phyloP scores from a whole-genome alignment of 2,113 vertebrate species.

The Coregonus clupeaformis region DNA sequence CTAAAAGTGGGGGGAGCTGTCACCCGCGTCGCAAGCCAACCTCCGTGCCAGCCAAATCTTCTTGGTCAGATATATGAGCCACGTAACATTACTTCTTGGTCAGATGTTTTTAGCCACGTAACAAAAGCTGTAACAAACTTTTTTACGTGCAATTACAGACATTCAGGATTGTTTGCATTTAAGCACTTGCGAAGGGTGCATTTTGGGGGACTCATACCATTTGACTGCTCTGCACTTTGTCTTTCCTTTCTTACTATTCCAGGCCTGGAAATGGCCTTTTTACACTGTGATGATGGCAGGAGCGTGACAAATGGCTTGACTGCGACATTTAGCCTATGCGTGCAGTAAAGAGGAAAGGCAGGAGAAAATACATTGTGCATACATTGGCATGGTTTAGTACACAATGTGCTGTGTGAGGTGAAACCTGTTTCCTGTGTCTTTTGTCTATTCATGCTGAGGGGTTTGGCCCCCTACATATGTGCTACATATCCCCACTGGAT shows the following conservation, averaged over 20 bases:
- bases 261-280: too few relatives aligned
- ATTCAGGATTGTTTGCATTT: slow-evolving; percentile 18
- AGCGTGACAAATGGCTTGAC: too few relatives aligned
- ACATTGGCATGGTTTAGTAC: too few relatives aligned
- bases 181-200: slow-evolving; percentile 9
- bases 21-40: slow-evolving; percentile 33
- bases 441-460: background rate
- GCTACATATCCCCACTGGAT: too few relatives aligned
- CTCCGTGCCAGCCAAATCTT: slow-evolving; percentile 13
- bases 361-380: too few relatives aligned
- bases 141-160: slow-evolving; percentile 36
- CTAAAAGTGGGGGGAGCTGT: slow-evolving; percentile 24
- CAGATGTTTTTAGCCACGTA: slow-evolving; percentile 31
- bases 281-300: too few relatives aligned
- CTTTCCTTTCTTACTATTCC: slow-evolving; percentile 10
- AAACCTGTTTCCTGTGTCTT: slow-evolving; percentile 24
- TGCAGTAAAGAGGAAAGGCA: background rate
- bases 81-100: slow-evolving; percentile 20
- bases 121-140: slow-evolving; percentile 30
- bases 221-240: background rate
- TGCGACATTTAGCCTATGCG: too few relatives aligned
- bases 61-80: slow-evolving; percentile 32
- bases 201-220: slow-evolving; percentile 14
- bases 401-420: slow-evolving; percentile 7
- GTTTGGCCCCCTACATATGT: too few relatives aligned